phyloP scores from a whole-genome alignment of 2,888 invertebrate species.

The Pharmacophagus antenor region DNA sequence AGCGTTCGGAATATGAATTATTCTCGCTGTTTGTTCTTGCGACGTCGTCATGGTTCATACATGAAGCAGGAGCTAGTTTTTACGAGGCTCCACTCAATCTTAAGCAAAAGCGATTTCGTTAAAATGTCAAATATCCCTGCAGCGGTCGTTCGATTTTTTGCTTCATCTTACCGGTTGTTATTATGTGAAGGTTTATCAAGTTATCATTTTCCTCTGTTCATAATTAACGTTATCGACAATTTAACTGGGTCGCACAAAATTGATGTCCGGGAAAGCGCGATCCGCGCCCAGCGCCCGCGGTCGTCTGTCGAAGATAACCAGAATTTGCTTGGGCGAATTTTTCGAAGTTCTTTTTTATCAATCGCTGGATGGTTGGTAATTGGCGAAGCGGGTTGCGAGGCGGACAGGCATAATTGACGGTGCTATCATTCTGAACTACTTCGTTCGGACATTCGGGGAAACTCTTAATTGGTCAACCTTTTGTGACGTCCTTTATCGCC shows the following conservation, averaged over 20 bases:
- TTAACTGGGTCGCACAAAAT: slow-evolving; percentile 51
- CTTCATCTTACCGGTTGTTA: slow-evolving; percentile 37
- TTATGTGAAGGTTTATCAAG: slow-evolving; percentile 41
- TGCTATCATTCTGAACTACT: slow-evolving; percentile 77
- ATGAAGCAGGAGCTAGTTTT: slow-evolving; percentile 79
- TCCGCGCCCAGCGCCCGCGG: slow-evolving; percentile 51
- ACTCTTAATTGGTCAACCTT: slow-evolving; percentile 78
- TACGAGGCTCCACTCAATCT: slow-evolving; percentile 55
- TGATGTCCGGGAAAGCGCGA: slow-evolving; percentile 52
- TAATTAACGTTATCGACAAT: slow-evolving; percentile 62
- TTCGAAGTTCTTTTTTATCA: slow-evolving; percentile 76
- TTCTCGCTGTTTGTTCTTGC: slow-evolving; percentile 77
- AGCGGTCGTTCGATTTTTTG: slow-evolving; percentile 48
- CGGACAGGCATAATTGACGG: slow-evolving; percentile 71
- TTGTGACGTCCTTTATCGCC: slow-evolving; percentile 75
- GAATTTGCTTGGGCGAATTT: slow-evolving; percentile 73
- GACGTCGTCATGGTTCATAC: slow-evolving; percentile 79
- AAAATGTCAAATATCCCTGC: slow-evolving; percentile 59
- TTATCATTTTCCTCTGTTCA: slow-evolving; percentile 54
- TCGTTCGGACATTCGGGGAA: slow-evolving; percentile 74
- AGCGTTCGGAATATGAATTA: slow-evolving; percentile 80
- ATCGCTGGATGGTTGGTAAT: slow-evolving; percentile 72
- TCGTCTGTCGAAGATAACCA: slow-evolving; percentile 61
- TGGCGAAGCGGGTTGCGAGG: slow-evolving; percentile 63
- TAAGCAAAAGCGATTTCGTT: slow-evolving; percentile 63